Evolutionary conservation across 2,797 vertebrate species (phyloP), one percentile per base, ranked within the genome.

Genomic region (Acanthurus leucopareius): DNA sequence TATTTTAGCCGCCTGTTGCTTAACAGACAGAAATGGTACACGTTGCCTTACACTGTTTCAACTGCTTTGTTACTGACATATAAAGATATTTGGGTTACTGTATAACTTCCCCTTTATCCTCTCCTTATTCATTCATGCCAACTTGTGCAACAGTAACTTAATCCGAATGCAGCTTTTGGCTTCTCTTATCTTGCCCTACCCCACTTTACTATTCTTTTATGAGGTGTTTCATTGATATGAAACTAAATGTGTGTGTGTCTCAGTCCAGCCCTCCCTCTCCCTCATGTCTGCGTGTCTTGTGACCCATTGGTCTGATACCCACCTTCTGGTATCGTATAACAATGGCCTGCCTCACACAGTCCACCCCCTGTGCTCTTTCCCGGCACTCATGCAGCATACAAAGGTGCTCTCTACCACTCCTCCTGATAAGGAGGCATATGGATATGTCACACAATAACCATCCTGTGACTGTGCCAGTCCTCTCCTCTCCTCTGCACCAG

Each of bases 241-340:
- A 84, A 73, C 38, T 56, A 45, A 45, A 32, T 9, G 71, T 77
- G 75, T 77, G 75, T 78, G 56, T 77, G 48, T 68, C 62, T 59
- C 19, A 35, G 64, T 85, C 58, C 56, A 62, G 70, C 77, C 79
- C 82, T 68, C 86, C 49, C 75, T 78, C 68, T 77, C 48, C 19
- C 69, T 64, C 22, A 3, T 83, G 75, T 85, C 70, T 64, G 59
- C 91, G 71, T 77, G 90, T 93, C 91, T 94, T 94, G 91, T 95
- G 94, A 95, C 91, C 84, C 57, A 19, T 68, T 73, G 77, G 87
- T 89, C 77, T 89, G 88, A 93, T 94, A 93, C 90, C 92, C 92
- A 92, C 91, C 88, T 89, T 89, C 84, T 92, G 86, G 84, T 93
- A 91, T 93, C 92, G 45, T 89, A 85, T 94, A 93, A 94, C 93